These are phyloP conservation scores for Apodemus agrarius DNA, from an alignment of 2,797 vertebrate genomes.

Conservation along the genomic window DNA sequence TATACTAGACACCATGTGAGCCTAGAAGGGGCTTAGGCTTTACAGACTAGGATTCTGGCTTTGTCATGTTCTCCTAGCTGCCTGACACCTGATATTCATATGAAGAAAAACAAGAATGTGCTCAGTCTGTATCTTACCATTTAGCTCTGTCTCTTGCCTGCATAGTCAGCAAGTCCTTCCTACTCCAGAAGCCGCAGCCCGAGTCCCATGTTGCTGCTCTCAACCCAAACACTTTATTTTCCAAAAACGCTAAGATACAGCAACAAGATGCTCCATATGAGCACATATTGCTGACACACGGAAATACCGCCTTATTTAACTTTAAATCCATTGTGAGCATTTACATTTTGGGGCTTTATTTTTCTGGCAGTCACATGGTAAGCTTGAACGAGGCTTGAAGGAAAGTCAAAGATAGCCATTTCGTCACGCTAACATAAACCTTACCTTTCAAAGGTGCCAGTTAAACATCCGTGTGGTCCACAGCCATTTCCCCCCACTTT, in stretches of 20 bases:
- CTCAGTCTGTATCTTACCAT: not conserved
- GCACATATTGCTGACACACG: not conserved
- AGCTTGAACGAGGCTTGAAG: not conserved
- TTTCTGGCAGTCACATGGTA: not conserved
- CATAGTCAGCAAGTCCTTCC: not conserved
- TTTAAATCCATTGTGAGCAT: not conserved
- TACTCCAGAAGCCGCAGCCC: not conserved
- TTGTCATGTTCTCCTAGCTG: not conserved
- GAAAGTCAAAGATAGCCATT: slow-evolving; percentile 9
- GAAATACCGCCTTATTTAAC: not conserved
- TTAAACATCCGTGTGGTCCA: not conserved
- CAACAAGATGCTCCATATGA: not conserved
- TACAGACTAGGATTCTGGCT: not conserved
- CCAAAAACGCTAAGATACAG: slow-evolving; percentile 11
- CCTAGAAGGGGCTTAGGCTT: not conserved
- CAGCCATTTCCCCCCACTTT: not conserved
- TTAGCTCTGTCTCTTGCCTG: not conserved
- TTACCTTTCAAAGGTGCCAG: not conserved
- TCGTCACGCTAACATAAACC: not conserved
- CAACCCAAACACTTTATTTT: not conserved
- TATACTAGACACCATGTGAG: not conserved
- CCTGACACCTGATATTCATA: not conserved
- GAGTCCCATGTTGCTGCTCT: not conserved
- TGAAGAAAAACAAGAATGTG: not conserved
- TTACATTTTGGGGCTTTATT: not conserved